Percentiles rank a stretch among this genome's conserved stretches.
phyloP scores from a whole-genome alignment of 2,797 vertebrate species.

The Girardinus metallicus region DNA sequence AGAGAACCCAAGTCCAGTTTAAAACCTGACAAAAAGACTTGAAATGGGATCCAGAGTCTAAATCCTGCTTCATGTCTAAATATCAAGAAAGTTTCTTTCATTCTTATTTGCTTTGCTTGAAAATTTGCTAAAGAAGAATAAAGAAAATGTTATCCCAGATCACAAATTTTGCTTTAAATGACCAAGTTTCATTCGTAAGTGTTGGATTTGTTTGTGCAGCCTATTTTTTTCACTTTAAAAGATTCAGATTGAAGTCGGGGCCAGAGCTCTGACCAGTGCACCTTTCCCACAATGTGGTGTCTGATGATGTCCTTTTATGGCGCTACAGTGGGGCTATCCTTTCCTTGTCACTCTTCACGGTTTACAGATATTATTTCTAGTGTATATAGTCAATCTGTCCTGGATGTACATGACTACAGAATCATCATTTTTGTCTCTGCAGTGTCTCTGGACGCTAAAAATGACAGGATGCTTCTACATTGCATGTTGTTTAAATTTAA shows the following conservation, averaged over 20 bases:
- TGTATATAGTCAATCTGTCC: slow-evolving; percentile 51
- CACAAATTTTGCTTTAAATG: background rate
- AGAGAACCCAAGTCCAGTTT: background rate
- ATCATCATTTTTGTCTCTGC: slow-evolving; percentile 21
- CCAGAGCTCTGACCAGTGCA: slow-evolving; percentile 55
- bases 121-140: background rate
- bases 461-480: slow-evolving; percentile 22
- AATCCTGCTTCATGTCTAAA: background rate
- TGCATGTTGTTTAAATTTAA: slow-evolving; percentile 27
- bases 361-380: slow-evolving; percentile 32
- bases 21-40: background rate
- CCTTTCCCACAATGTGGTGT: slow-evolving; percentile 43
- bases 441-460: background rate
- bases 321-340: slow-evolving; percentile 19
- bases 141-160: too few relatives aligned
- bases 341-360: slow-evolving; percentile 26
- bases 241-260: slow-evolving; percentile 35
- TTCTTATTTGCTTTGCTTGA: background rate
- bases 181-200: background rate
- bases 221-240: background rate
- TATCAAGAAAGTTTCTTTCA: background rate
- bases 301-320: slow-evolving; percentile 45
- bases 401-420: slow-evolving; percentile 32
- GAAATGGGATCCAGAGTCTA: background rate
- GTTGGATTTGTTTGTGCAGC: slow-evolving; percentile 23